Percentiles rank a stretch among this genome's conserved stretches.
These are phyloP conservation scores for Vanacampus margaritifer DNA, from an alignment of 2,113 vertebrate genomes.

Conservation along the genomic window DNA sequence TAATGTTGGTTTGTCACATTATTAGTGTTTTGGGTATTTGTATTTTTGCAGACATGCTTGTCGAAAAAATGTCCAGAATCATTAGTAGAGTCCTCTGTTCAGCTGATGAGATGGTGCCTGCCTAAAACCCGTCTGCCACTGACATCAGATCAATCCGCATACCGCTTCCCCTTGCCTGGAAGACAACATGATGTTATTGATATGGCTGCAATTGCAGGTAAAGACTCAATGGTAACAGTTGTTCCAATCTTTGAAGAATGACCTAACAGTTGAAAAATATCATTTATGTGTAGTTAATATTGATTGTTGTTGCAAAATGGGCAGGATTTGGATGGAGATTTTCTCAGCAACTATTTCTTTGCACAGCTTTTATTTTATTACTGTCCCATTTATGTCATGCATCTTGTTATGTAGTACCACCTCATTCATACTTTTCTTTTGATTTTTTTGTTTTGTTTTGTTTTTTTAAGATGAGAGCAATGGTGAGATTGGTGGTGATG, in stretches of 20 bases:
- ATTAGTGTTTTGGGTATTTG: neutral
- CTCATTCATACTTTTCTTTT: constrained; percentile 4
- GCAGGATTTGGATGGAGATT: neutral
- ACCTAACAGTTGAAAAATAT: neutral
- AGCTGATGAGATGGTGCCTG: constrained; percentile 84
- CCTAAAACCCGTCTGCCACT: constrained; percentile 79
- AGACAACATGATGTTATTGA: constrained; percentile 1
- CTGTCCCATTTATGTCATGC: neutral
- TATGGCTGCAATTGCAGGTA: constrained; percentile 37
- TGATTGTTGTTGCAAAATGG: neutral
- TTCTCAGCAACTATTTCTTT: neutral
- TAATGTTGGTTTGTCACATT: neutral
- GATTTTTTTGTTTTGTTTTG: neutral
- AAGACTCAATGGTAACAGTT: neutral
- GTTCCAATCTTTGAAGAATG: neutral
- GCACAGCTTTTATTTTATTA: neutral
- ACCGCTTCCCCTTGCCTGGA: constrained; percentile 74
- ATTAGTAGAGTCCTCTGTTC: constrained; percentile 64
- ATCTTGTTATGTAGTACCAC: no score
- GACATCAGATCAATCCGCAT: constrained; percentile 68
- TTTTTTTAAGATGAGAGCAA: neutral
- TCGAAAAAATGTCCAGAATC: constrained; percentile 64
- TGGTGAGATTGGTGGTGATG: neutral
- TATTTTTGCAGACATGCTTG: constrained; percentile 70
- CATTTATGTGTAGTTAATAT: no score